Percentiles rank a stretch among this genome's conserved stretches.
Evolutionary conservation across 2,113 vertebrate genomes (phyloP).

Genomic region (Eira barbara): DNA sequence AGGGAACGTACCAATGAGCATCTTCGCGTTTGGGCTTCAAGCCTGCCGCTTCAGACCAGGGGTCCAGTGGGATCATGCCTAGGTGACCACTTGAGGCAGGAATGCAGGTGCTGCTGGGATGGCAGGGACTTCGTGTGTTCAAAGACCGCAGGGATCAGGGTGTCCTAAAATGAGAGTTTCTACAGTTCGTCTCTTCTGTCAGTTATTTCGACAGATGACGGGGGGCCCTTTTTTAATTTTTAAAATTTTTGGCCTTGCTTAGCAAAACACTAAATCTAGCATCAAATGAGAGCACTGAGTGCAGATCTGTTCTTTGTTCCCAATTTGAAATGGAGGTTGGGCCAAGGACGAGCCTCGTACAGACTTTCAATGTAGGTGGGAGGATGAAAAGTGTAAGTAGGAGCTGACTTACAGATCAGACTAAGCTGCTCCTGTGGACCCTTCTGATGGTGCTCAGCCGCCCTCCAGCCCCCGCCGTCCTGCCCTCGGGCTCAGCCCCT

Average conservation of each 20-base stretch:
- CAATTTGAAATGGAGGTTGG: background rate
- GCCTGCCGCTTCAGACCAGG: background rate
- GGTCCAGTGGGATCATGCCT: too few species aligned
- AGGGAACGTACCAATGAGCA: background rate
- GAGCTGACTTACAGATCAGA: background rate
- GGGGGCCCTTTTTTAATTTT: background rate
- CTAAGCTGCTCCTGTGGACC: background rate
- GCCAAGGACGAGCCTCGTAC: background rate
- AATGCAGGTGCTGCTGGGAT: too few species aligned
- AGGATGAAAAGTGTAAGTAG: background rate
- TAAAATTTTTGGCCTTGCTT: background rate
- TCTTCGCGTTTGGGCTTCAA: background rate
- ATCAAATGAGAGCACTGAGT: background rate
- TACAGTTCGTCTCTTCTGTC: background rate
- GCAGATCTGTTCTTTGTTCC: slow-evolving; percentile 31
- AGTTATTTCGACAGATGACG: background rate
- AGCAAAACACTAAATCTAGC: background rate
- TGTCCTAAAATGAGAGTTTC: background rate
- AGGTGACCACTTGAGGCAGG: background rate
- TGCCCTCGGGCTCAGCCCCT: background rate
- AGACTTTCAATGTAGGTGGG: background rate
- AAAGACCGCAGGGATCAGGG: background rate
- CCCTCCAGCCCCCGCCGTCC: background rate
- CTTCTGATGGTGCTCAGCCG: background rate
- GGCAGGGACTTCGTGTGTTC: background rate